A percentile compares a stretch with the other conserved stretches of the same genome.
Conservation (phyloP, 2,888 invertebrate genomes). For the Sarcophaga caerulescens region DNA sequence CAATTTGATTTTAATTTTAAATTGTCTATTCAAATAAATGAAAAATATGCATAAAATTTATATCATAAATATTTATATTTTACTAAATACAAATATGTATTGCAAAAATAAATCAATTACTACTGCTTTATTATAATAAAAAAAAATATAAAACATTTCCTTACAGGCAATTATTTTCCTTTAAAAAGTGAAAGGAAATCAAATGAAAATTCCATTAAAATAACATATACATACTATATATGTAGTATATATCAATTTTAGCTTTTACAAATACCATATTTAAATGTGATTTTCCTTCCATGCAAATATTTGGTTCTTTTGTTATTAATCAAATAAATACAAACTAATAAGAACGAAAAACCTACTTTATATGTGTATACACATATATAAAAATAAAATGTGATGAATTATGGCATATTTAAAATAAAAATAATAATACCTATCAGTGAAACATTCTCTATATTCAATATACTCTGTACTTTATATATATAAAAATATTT, state of each 20-base stretch:
- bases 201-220: neutral
- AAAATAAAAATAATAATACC: conserved; percentile 37
- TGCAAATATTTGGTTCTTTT: conserved; percentile 31
- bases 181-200: neutral
- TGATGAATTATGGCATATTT: conserved; percentile 57
- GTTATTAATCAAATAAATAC: conserved; percentile 19
- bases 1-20: conserved; percentile 41
- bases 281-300: conserved; percentile 33
- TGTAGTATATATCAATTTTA: conserved; percentile 23
- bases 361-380: conserved; percentile 45
- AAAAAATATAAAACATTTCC: neutral
- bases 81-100: conserved; percentile 4
- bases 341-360: conserved; percentile 36
- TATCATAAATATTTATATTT: conserved; percentile 21
- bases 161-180: neutral
- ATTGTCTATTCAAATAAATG: conserved; percentile 16
- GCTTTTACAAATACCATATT: conserved; percentile 23
- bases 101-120: conserved; percentile 5
- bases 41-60: conserved; percentile 13
- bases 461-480: conserved; percentile 47
- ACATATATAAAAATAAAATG: conserved; percentile 45
- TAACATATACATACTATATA: neutral
- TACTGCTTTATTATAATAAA: neutral
- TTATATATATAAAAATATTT: conserved; percentile 39
- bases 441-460: conserved; percentile 49